Base-by-base conservation (phyloP, 1,140 invertebrate species). In the Solenopsis fugax region DNA sequence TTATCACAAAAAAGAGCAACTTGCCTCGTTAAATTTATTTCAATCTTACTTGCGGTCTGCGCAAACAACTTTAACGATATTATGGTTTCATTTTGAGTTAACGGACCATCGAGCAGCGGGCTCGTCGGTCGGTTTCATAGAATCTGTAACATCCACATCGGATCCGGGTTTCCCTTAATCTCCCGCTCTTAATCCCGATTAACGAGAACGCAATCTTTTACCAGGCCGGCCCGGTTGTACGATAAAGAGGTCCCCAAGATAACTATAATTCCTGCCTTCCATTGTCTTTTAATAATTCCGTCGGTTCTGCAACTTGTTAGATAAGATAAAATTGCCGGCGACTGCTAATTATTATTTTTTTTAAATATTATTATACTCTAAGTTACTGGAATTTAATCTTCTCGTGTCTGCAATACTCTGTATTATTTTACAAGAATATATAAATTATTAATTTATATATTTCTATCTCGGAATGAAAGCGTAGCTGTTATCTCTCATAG, bases 241-340 rank as follows among this genome's bases (percentile, higher is more conserved):
- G 86, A 84, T 62, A 64, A 60, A 52, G 18, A 82, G 16, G 29
- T 34, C 3, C 52, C 7, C 18, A 34, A 37, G 69, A 62, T 75
- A 56, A 78, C 13, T 60, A 72, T 87, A 87, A 90, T 89, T 90
- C 64, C n/a, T 60, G 18, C 29, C 29, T 56, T 86, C 65, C 56
- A 86, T 86, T 80, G 73, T 86, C 87, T 86, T 54, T 86, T 80
- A 89, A 89, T 65, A 86, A 88, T 72, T 80, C 34, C 45, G 34
- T 16, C 34, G 18, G n/a, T 52, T 1, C 29, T 69, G 52, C 45
- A 58, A 37, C 54, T 24, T 18, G 10, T 12, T 2, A 12, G 58
- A 87, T 50, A 82, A 80, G 50, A 18, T 16, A 48, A 16, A 56
- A 56, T 69, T 54, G 10, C 18, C 56, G 41, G 4, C 29, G 0